Percentiles rank a stretch among this genome's conserved stretches.
Evolutionary conservation across 2,888 invertebrate genomes (phyloP).

Genomic region (Hypomecis atomaria): DNA sequence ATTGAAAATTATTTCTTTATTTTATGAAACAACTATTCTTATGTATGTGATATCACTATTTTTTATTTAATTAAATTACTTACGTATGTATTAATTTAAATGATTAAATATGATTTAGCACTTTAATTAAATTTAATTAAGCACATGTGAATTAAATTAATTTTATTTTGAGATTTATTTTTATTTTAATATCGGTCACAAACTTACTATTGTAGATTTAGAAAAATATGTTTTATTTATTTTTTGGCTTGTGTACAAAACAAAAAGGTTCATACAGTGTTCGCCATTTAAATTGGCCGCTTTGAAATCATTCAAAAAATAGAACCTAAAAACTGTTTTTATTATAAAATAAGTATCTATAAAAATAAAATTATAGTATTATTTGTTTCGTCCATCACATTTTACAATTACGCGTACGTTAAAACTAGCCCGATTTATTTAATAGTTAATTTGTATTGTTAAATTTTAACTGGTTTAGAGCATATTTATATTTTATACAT

Average conservation of each 20-base stretch:
- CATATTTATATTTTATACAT: no score
- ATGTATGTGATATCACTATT: conserved; percentile 7
- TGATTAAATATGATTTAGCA: conserved; percentile 7
- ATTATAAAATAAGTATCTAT: no score
- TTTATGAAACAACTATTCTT: conserved; percentile 10
- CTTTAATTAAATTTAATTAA: conserved; percentile 23
- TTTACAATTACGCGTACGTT: no score
- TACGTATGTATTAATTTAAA: conserved; percentile 10
- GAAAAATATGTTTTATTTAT: neutral
- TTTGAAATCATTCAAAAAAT: neutral
- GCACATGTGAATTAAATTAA: conserved; percentile 30
- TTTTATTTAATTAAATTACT: conserved; percentile 11
- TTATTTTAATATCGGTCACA: conserved; percentile 25
- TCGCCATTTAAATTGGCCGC: neutral
- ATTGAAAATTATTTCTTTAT: conserved; percentile 7
- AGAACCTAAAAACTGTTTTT: no score
- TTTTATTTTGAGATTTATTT: conserved; percentile 28
- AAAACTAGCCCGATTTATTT: no score
- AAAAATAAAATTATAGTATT: no score
- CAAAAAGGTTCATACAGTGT: neutral
- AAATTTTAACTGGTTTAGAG: no score
- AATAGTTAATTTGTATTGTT: no score
- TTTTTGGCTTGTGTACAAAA: conserved; percentile 1
- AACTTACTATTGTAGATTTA: conserved; percentile 6
- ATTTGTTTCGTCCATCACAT: no score